Evolutionary conservation across 2,888 invertebrate species (phyloP), one percentile per base, ranked within the genome.

Genomic region (Drosophila paranaensis): DNA sequence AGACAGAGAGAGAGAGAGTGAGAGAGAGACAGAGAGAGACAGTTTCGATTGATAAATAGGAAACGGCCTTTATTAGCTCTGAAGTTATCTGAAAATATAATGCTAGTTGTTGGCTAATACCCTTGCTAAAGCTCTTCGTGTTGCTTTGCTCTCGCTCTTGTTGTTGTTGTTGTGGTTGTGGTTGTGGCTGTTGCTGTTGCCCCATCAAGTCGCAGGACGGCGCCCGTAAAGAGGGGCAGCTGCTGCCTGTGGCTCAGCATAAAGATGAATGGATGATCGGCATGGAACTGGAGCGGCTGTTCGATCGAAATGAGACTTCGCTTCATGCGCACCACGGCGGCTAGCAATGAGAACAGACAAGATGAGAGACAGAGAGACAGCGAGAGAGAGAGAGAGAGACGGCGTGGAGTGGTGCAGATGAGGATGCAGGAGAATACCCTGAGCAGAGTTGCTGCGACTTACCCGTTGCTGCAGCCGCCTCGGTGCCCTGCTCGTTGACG

Each of bases 401-500:
- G 2, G 4, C 9, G n/a, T n/a, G 40, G 14, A 2, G 30, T 40
- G 8, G 39, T 6, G 14, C 0, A 40, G 13, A 58, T 46, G 37
- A 16, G 30, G 30, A 48, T 58, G 57, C 35, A 45, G 14, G 16
- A 25, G 14, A 8, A 46, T n/a, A 25, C n/a, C 20, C 51, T 27
- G 1, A 53, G 10, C n/a, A 42, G 14, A 20, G 6, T 4, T 4
- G 9, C 11, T 9, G 11, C 11, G 13, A 62, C 80, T 81, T 74
- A 91, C 90, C 85, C 35, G 97, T 97, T 43, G 96, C 97, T 0
- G 97, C 97, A 14, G 97, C 97, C 0, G 97, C 97, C 91, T 97
- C 97, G 2, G 96, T 96, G 1, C 98, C 97, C 90, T 97, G 96
- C 91, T 98, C 98, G 91, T 97, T 96, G 0, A 97, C 97, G 90